Evolutionary conservation across 2,888 invertebrate species (phyloP).

Genomic region (Zygogramma bicolorata): DNA sequence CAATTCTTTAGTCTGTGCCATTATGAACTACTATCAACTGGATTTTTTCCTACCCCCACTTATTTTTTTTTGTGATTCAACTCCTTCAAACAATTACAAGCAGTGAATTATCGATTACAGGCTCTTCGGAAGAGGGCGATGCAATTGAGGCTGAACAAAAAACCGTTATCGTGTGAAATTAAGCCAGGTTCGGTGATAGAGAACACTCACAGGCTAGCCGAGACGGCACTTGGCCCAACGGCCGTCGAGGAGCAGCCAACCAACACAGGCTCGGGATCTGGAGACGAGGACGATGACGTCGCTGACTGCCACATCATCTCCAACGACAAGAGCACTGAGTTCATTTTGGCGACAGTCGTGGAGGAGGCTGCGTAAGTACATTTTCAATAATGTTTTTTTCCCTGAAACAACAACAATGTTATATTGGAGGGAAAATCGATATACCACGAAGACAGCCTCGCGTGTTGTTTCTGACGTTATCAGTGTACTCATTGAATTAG

Average conservation of each 20-base stretch:
- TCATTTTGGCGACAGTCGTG: slow-evolving; percentile 89
- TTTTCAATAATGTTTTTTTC: too few relatives aligned
- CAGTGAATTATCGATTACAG: slow-evolving; percentile 67
- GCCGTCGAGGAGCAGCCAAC: slow-evolving; percentile 83
- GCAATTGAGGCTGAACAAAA: slow-evolving; percentile 84
- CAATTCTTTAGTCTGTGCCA: too few relatives aligned
- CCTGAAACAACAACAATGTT: too few relatives aligned
- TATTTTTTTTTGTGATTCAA: too few relatives aligned
- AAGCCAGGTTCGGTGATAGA: slow-evolving; percentile 88
- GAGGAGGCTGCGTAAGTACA: slow-evolving; percentile 86
- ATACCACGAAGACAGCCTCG: too few relatives aligned
- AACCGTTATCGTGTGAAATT: slow-evolving; percentile 80
- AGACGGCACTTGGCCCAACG: slow-evolving; percentile 75
- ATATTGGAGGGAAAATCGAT: too few relatives aligned
- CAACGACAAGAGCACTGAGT: slow-evolving; percentile 91
- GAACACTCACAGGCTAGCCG: slow-evolving; percentile 84
- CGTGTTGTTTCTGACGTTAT: too few relatives aligned
- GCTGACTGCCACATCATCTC: slow-evolving; percentile 85
- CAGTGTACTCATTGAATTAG: too few relatives aligned
- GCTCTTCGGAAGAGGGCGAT: slow-evolving; percentile 87
- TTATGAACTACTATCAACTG: too few relatives aligned
- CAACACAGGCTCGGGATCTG: slow-evolving; percentile 91
- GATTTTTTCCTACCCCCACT: too few relatives aligned
- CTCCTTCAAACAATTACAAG: neutral
- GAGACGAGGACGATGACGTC: slow-evolving; percentile 78